Evolutionary conservation across 2,888 invertebrate genomes (phyloP), one percentile per base, ranked within the genome.

Genomic region (Sepiola atlantica): DNA sequence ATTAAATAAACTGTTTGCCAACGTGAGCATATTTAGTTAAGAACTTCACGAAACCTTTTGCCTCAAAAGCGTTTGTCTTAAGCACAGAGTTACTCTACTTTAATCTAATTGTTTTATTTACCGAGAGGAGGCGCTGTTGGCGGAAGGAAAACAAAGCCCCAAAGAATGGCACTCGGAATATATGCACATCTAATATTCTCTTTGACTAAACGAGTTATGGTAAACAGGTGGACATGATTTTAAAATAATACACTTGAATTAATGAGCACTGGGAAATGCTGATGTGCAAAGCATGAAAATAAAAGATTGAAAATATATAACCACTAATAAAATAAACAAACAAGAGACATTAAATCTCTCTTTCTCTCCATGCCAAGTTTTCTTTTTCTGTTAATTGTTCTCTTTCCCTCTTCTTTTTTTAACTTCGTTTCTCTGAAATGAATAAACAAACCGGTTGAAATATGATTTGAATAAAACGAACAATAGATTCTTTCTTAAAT

Each of bases 131-230:
- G 77, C 77, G 77, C 77, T 77, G 77, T n/a, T 77, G 77, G n/a
- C 18, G 77, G 10, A 14, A n/a, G n/a, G n/a, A 3, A 77, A 77
- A 10, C 28, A 77, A 77, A 18, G n/a, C 77, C 61, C 77, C 77
- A 77, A 77, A 77, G 77, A 77, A 77, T 77, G 77, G n/a, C n/a
- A 12, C 77, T 77, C n/a, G 28, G 77, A 77, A 77, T 77, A 77
- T 77, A 77, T 77, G 77, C 77, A 77, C 77, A 77, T 77, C 77
- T 77, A 77, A 77, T 77, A 77, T 77, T 77, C 77, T 77, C 77
- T 77, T 77, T 77, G 77, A n/a, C 77, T 77, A 77, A 77, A 77
- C 77, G n/a, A 10, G 77, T 77, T 77, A 77, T 77, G 77, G 77
- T 77, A 77, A 77, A 77, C 77, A 77, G 77, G 77, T 77, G 77